Percentiles rank a stretch among this genome's conserved stretches.
Evolutionary conservation across 1,140 invertebrate genomes (phyloP).

Genomic region (Drosophila kikkawai): DNA sequence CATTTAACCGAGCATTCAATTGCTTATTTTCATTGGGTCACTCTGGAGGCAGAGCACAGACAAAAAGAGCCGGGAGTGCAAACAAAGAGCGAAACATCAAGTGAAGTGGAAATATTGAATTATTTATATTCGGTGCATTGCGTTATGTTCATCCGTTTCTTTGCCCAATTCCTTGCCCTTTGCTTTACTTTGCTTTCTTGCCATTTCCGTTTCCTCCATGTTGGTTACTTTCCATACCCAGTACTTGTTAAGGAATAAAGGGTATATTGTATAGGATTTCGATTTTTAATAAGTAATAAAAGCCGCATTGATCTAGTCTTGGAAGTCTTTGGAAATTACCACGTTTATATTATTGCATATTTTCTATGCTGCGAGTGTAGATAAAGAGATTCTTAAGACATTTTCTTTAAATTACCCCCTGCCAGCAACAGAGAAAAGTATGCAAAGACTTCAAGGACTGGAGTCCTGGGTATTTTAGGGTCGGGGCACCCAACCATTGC

Average conservation of each 20-base stretch:
- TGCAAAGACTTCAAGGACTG: neutral
- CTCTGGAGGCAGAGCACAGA: constrained; percentile 3
- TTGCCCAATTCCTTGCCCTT: constrained; percentile 19
- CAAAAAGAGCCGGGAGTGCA: constrained; percentile 52
- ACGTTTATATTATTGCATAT: neutral
- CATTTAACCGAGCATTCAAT: constrained; percentile 84
- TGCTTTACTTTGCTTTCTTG: constrained; percentile 26
- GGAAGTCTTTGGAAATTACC: neutral
- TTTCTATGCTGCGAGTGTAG: neutral
- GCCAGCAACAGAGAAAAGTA: neutral
- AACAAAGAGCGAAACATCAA: constrained; percentile 59
- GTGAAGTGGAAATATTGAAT: constrained; percentile 83
- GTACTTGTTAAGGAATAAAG: neutral
- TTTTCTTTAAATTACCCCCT: neutral
- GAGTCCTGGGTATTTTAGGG: constrained; percentile 4
- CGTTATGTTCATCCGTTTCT: constrained; percentile 70
- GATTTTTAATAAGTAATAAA: too few species aligned
- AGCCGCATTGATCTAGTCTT: neutral
- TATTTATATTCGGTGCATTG: constrained; percentile 82
- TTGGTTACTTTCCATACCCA: constrained; percentile 11
- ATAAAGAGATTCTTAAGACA: too few species aligned
- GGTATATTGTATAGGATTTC: neutral
- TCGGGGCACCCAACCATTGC: constrained; percentile 3
- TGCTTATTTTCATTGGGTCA: constrained; percentile 77
- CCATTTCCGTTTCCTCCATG: constrained; percentile 56